Base-by-base conservation (phyloP, 2,888 invertebrate species). In the Cephus rjabovi region DNA sequence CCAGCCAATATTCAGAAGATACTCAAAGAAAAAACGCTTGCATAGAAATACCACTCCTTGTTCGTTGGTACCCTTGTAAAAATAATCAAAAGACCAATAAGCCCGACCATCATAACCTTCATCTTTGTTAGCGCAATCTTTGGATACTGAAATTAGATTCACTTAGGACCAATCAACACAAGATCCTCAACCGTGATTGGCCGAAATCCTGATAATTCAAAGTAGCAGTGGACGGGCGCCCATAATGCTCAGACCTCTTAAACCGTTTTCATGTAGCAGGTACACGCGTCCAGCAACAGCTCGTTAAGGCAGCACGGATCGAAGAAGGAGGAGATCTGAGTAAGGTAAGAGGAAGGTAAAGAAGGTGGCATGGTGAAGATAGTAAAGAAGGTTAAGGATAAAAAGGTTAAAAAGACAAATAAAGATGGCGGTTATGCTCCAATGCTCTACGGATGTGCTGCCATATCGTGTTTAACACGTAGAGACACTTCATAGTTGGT, bases 401-500 rank as follows among this genome's bases (percentile, higher is more conserved):
- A 23, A 56, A 56, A 56, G 56, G 23, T 56, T 56, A 56, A 56
- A 56, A 56, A 6, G 56, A 56, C 56, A 56, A 56, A 56, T 56
- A 56, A 56, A 56, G 56, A 56, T 56, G 56, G 56, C 56, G 23
- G 56, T 56, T 23, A 56, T 56, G 56, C 56, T 56, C 56, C 9
- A 23, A 56, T 56, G 56, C 23, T 56, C 56, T 56, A 56, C 23
- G 56, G 56, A 34, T 71, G 71, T 12, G 71, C 34, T 15, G 71
- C 31, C 34, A 31, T 34, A 84, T 86, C 81, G 78, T 82, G 81
- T 81, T 83, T 84, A 83, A 83, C 85, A 84, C 82, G 75, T 80
- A 77, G 82, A 79, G 86, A 86, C 87, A 87, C 84, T 86, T 83
- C 82, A 78, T 81, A 74, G 82, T 77, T 75, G 79, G 81, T 80